Evolutionary conservation across 1,140 invertebrate genomes (phyloP), one percentile per base, ranked within the genome.

Genomic region (Drosophila pachea): DNA sequence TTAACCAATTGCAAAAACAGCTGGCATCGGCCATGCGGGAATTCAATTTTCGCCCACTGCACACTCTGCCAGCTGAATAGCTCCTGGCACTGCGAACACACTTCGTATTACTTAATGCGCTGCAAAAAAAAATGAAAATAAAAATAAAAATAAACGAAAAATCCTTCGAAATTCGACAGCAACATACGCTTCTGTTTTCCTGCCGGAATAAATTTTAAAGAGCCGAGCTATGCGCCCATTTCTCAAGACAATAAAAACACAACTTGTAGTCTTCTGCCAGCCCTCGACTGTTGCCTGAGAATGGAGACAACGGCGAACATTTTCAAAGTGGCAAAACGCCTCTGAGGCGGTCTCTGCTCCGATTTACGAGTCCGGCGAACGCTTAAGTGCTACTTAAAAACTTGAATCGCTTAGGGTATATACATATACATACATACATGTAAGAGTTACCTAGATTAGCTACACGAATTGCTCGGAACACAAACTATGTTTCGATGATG

Each of bases 1-100:
- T 86, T 83, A 86, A 73, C 74, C 79, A 83, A 76, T 83, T 83
- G 79, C 73, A 79, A 83, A 83, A 84, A 76, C 81, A 83, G 79
- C 76, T 83, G 79, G 65, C 73, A 84, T 74, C 74, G 52, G 68
- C 76, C 81, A 68, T 31, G 45, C 12, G 76, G 79, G 81, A 69
- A 76, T 73, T 55, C 16, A 69, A 73, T 63, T 65, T 48, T 52
- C 29, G 56, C 38, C 16, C 60, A 71, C 48, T 42, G 48, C 29
- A 58, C 38, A 12, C 36, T 59, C 58, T 35, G 14, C 5, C 48
- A 31, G 31, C 11, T 42, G 40, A 42, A 43, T 33, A 48, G 45
- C 61, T 55, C 52, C 14, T 36, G 55, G 56, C 36, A 38, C 40
- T 5, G 35, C 4, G 11, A 7, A 14, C 14, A 68, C 79, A 33